Evolutionary conservation across 2,888 invertebrate genomes (phyloP).

Genomic region (Tigriopus californicus): DNA sequence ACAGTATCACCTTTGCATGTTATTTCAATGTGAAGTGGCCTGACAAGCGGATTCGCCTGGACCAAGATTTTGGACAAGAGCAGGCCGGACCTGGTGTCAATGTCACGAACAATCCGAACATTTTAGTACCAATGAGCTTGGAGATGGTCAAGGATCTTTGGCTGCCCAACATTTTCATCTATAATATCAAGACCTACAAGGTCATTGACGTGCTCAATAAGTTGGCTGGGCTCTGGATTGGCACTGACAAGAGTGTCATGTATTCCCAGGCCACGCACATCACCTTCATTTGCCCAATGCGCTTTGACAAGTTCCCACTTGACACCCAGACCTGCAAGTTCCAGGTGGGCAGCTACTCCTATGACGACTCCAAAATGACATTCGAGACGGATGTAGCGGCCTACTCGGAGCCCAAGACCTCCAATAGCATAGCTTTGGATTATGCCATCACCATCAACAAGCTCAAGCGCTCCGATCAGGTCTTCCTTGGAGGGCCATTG

Average conservation of each 20-base stretch:
- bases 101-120: constrained; percentile 3
- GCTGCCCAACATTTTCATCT: constrained; percentile 16
- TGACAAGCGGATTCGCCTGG: constrained; percentile 7
- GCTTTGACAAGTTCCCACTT: constrained; percentile 15
- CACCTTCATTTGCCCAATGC: constrained; percentile 16
- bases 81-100: constrained; percentile 8
- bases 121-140: constrained; percentile 10
- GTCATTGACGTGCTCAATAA: constrained; percentile 14
- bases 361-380: constrained; percentile 13
- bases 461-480: background rate
- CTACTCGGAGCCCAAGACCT: constrained; percentile 5
- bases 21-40: constrained; percentile 15
- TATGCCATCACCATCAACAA: constrained; percentile 10
- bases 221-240: constrained; percentile 15
- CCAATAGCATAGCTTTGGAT: constrained; percentile 12
- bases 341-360: constrained; percentile 14
- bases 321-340: constrained; percentile 15
- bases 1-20: constrained; percentile 15
- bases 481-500: constrained; percentile 9
- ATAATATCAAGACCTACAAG: constrained; percentile 16
- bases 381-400: constrained; percentile 6
- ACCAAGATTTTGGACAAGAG: constrained; percentile 7
- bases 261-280: constrained; percentile 16
- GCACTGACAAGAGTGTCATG: constrained; percentile 7
- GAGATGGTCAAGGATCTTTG: constrained; percentile 16